These are phyloP conservation scores for Aspiorhynchus laticeps DNA, from an alignment of 2,113 vertebrate species.

Conservation along the genomic window DNA sequence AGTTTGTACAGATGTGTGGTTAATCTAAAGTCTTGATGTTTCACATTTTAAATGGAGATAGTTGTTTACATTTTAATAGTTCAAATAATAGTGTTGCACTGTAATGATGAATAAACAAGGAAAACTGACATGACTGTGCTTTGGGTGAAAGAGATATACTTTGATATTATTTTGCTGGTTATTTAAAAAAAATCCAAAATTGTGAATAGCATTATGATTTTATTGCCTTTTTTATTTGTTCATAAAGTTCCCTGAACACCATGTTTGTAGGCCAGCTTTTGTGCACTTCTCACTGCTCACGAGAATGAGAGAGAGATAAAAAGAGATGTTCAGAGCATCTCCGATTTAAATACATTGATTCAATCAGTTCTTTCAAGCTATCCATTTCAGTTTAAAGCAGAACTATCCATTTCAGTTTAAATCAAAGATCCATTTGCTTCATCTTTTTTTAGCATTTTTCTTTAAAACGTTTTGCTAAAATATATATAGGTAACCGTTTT, in stretches of 20 bases:
- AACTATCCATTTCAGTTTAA: too few relatives aligned
- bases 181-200: background rate
- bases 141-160: background rate
- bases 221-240: too few relatives aligned
- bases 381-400: background rate
- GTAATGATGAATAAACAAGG: background rate
- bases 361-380: background rate
- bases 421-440: too few relatives aligned
- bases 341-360: background rate
- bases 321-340: background rate
- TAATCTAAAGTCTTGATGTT: background rate
- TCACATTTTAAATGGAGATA: background rate
- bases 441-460: too few relatives aligned
- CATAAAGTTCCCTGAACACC: too few relatives aligned
- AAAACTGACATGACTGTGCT: background rate
- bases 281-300: background rate
- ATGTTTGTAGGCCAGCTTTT: background rate
- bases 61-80: background rate
- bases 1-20: background rate
- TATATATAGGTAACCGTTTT: too few relatives aligned
- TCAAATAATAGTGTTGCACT: background rate
- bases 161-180: background rate
- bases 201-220: background rate
- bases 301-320: background rate
- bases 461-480: too few relatives aligned